Evolutionary conservation across 2,113 vertebrate genomes (phyloP).

Genomic region (Romanogobio albipinnatus): DNA sequence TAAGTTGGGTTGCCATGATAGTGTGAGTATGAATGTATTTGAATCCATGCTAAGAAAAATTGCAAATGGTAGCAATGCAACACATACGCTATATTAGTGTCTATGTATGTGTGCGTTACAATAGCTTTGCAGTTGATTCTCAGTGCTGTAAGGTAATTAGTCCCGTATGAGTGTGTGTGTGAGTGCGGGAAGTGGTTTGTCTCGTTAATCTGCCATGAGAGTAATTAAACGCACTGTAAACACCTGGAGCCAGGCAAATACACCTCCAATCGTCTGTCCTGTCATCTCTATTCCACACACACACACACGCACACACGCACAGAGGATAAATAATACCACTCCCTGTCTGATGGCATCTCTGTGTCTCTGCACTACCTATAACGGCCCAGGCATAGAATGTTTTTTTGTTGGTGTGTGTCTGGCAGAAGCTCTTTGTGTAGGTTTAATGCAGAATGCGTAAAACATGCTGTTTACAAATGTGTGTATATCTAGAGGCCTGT

Average conservation of each 20-base stretch:
- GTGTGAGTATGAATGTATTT: not conserved
- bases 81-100: not conserved
- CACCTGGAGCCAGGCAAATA: slow-evolving; percentile 56
- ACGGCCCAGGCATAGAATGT: not conserved
- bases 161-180: slow-evolving; percentile 53
- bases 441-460: not conserved
- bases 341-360: not conserved
- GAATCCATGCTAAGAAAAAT: slow-evolving; percentile 10
- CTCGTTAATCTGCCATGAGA: slow-evolving; percentile 61
- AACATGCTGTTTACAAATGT: slow-evolving; percentile 9
- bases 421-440: not conserved
- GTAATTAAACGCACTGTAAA: slow-evolving; percentile 61
- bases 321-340: not conserved
- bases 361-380: not conserved
- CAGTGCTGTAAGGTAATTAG: slow-evolving; percentile 58
- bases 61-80: not conserved
- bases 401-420: not conserved
- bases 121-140: slow-evolving; percentile 34
- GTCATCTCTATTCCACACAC: slow-evolving; percentile 30
- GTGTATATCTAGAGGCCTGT: not conserved
- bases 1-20: slow-evolving; percentile 12
- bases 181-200: slow-evolving; percentile 46
- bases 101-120: slow-evolving; percentile 25
- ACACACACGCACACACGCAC: slow-evolving; percentile 4
- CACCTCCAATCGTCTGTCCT: slow-evolving; percentile 36